Percentiles rank a stretch among this genome's conserved stretches.
Conservation (phyloP, 2,888 invertebrate species). For the Ophioninae sp. region DNA sequence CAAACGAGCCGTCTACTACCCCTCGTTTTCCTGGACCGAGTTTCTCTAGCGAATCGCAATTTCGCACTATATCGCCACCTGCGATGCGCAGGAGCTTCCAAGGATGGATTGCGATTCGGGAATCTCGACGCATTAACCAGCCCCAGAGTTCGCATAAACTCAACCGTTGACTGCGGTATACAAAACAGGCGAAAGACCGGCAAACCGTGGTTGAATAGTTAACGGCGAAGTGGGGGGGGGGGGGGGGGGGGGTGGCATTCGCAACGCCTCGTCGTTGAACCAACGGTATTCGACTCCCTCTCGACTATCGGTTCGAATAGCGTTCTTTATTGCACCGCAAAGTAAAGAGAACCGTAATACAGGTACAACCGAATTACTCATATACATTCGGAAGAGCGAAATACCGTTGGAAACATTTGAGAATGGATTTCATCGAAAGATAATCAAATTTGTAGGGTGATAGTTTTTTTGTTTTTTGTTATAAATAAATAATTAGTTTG, state of each 20-base stretch:
- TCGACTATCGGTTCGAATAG: conserved; percentile 72
- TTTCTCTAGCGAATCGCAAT: conserved; percentile 43
- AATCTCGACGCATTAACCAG: conserved; percentile 72
- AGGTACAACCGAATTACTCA: background rate
- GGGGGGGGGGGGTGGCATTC: conserved; percentile 62
- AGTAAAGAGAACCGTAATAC: conserved; percentile 30
- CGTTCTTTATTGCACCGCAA: conserved; percentile 68
- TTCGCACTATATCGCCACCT: conserved; percentile 23
- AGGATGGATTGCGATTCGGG: conserved; percentile 64
- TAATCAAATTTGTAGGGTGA: no score
- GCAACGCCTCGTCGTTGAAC: conserved; percentile 70
- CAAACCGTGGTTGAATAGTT: no score
- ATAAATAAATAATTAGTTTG: no score
- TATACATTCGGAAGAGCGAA: no score
- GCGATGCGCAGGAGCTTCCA: conserved; percentile 35
- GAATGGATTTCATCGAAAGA: no score
- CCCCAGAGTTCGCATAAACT: conserved; percentile 69
- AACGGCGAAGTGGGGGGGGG: no score
- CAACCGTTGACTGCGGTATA: conserved; percentile 34
- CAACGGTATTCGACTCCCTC: conserved; percentile 69
- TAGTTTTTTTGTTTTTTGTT: no score
- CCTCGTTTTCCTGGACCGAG: conserved; percentile 12
- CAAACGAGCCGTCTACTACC: conserved; percentile 34
- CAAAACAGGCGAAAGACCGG: no score
- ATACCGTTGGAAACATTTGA: no score